Base-by-base conservation (phyloP, 2,888 invertebrate genomes). In the Piscicola geometra region DNA sequence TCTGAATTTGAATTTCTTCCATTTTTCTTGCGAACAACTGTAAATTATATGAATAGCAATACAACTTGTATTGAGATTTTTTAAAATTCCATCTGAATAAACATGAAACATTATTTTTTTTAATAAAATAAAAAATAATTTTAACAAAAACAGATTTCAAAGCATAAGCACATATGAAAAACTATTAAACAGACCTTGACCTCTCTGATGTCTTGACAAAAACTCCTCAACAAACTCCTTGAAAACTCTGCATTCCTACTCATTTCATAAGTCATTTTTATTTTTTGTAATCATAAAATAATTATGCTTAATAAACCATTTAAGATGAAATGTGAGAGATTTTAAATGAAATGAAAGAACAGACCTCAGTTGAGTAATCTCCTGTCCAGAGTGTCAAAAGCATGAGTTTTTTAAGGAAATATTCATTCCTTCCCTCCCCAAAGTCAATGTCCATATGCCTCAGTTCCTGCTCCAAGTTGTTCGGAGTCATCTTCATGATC, bases 401-500 rank as follows among this genome's bases (percentile, higher is more conserved):
- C 60, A 56, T 56, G 3, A 56, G n/a, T 21, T 56, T 56, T 56
- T n/a, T 56, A 5, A 56, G 25, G 25, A 56, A 56, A 56, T 56
- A 56, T 56, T 56, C 60, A 56, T 56, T 21, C 12, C 25, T 56
- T 25, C 60, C 60, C n/a, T 56, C 60, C n/a, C n/a, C 60, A 56
- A 56, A 15, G n/a, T 56, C 60, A 56, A 56, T 56, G 25, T 56
- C 60, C 60, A 56, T 56, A 21, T 56, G n/a, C 60, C n/a, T 56
- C 21, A 56, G n/a, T 30, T 52, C 50, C n/a, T 52, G 32, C n/a
- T 32, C 33, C 32, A 52, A 71, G 18, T 71, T 52, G 33, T 1
- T n/a, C 3, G 60, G 60, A 56, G 60, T 25, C 60, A 56, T 56
- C 30, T 52, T 71, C 71, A 71, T 50, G 1, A 71, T 50, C 28